A percentile compares a stretch with the other conserved stretches of the same genome.
These are phyloP conservation scores for Podarcis muralis DNA, from an alignment of 2,113 vertebrate species.

Conservation along the genomic window DNA sequence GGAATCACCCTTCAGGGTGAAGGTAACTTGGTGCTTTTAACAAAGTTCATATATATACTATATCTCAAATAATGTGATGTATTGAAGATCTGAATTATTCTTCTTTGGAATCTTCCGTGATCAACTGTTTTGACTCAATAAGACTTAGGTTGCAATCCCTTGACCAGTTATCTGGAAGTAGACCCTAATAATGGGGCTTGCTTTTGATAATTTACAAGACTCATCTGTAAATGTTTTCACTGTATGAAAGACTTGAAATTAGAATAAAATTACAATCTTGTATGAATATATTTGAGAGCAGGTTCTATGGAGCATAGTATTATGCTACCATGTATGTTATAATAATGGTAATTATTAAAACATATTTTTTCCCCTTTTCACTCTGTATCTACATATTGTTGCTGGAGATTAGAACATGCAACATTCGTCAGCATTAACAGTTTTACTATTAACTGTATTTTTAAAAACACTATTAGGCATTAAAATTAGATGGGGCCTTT, in stretches of 20 bases:
- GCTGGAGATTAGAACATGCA: not conserved
- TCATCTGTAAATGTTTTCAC: not conserved
- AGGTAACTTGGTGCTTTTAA: not conserved
- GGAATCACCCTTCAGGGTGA: not conserved
- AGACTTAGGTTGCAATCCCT: not conserved
- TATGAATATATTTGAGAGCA: not conserved
- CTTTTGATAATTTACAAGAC: not conserved
- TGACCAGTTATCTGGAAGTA: not conserved
- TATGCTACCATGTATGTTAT: not conserved
- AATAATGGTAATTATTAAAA: not conserved
- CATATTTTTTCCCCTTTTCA: too few relatives aligned
- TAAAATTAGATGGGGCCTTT: not conserved
- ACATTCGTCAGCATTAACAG: not conserved
- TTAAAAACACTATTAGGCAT: not conserved
- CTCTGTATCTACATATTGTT: not conserved
- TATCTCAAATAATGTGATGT: not conserved
- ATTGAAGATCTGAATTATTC: not conserved
- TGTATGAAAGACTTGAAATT: not conserved
- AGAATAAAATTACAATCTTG: not conserved
- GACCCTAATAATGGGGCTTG: not conserved
- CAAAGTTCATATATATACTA: too few relatives aligned
- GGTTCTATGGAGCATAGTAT: not conserved
- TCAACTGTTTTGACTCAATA: not conserved
- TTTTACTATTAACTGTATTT: constrained; percentile 11
- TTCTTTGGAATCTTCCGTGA: not conserved